Conservation (phyloP, 1,140 invertebrate genomes). For the Pogonognathellus flavescens region DNA sequence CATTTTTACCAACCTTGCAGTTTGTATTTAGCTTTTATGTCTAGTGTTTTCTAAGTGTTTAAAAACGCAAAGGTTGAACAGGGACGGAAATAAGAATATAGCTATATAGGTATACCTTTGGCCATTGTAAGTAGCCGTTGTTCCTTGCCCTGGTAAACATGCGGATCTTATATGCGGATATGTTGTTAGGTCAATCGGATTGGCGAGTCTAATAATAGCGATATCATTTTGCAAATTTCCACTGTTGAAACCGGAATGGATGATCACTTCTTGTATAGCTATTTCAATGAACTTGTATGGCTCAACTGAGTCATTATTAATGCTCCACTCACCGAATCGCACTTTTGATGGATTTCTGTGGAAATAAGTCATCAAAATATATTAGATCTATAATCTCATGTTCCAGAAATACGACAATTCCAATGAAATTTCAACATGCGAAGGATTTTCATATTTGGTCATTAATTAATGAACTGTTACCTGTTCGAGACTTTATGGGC, state of each 20-base stretch:
- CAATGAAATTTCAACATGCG: not conserved
- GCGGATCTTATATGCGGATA: constrained; percentile 79
- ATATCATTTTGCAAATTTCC: constrained; percentile 79
- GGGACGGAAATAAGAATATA: not conserved
- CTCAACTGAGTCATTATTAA: constrained; percentile 72
- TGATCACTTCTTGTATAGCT: constrained; percentile 72
- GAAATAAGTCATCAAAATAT: constrained; percentile 50
- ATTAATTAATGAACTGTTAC: constrained; percentile 70
- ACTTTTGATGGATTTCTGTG: constrained; percentile 72
- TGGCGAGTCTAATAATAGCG: constrained; percentile 76
- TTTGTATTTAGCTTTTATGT: constrained; percentile 69
- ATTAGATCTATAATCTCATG: not conserved
- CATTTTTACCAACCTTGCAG: not conserved
- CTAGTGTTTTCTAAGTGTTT: not conserved
- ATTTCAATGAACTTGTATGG: constrained; percentile 76
- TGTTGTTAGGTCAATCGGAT: constrained; percentile 74
- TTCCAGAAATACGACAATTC: not conserved
- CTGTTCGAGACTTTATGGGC: constrained; percentile 76
- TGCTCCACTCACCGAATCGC: constrained; percentile 79
- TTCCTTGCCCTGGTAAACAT: constrained; percentile 75
- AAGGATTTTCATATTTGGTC: not conserved
- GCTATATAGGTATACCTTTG: constrained; percentile 18
- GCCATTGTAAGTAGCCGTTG: constrained; percentile 61
- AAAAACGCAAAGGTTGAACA: not conserved
- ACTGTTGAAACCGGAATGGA: constrained; percentile 78